Evolutionary conservation across 2,888 invertebrate genomes (phyloP).

Genomic region (Cancer borealis): DNA sequence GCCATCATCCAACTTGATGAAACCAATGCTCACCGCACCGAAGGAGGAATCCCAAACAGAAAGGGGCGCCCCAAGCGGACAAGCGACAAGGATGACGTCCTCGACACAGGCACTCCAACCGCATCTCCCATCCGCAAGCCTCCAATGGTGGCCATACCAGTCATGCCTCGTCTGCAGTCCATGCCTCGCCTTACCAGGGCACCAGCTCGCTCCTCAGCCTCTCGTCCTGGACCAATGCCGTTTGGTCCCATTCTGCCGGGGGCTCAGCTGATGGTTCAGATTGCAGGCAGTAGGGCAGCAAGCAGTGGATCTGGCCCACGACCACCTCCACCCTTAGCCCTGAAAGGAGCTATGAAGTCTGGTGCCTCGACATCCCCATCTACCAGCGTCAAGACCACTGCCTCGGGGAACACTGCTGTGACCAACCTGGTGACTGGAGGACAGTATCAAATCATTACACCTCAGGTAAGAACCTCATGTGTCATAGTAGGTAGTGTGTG

Average conservation of each 20-base stretch:
- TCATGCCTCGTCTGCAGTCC: conserved; percentile 60
- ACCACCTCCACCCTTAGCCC: conserved; percentile 67
- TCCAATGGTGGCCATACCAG: conserved; percentile 71
- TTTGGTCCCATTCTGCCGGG: conserved; percentile 75
- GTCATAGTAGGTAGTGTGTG: neutral
- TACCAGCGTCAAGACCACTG: neutral
- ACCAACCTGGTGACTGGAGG: conserved; percentile 43
- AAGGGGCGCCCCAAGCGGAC: conserved; percentile 73
- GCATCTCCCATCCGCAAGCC: conserved; percentile 70
- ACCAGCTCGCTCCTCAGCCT: conserved; percentile 53
- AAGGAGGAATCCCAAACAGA: conserved; percentile 74
- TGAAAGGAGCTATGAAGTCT: conserved; percentile 51
- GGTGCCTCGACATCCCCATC: conserved; percentile 12
- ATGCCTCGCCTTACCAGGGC: conserved; percentile 73
- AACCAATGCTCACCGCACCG: conserved; percentile 71
- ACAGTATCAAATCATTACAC: conserved; percentile 73
- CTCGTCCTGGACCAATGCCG: conserved; percentile 74
- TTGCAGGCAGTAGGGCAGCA: conserved; percentile 65
- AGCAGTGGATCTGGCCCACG: conserved; percentile 27
- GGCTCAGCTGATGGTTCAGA: conserved; percentile 75
- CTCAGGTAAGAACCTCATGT: conserved; percentile 68
- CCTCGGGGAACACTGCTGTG: conserved; percentile 14
- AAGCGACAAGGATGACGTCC: conserved; percentile 65
- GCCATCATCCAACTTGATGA: conserved; percentile 76
- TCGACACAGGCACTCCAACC: conserved; percentile 49